These are phyloP conservation scores for Momotus momota DNA, from an alignment of 2,797 vertebrate genomes.

Conservation along the genomic window DNA sequence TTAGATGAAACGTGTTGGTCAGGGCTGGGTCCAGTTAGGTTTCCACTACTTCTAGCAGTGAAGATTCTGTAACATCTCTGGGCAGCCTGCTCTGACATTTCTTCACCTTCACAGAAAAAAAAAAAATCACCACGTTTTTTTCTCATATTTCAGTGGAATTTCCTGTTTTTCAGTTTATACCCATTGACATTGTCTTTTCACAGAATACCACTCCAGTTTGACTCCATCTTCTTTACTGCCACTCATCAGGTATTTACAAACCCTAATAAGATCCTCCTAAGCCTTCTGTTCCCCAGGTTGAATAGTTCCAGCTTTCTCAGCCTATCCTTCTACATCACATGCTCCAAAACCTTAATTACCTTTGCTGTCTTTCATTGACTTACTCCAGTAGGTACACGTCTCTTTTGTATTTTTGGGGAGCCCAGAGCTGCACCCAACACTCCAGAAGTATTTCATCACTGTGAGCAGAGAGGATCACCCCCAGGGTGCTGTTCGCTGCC, in stretches of 20 bases:
- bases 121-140: neutral
- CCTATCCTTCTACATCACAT: neutral
- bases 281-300: neutral
- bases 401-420: neutral
- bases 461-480: neutral
- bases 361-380: neutral
- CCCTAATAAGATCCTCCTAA: neutral
- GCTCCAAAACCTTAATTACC: neutral
- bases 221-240: neutral
- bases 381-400: neutral
- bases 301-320: neutral
- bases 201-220: neutral
- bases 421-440: no score
- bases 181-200: neutral
- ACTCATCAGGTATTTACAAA: neutral
- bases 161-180: neutral
- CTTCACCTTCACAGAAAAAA: neutral
- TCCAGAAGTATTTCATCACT: neutral
- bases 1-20: neutral
- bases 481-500: accelerated
- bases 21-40: neutral
- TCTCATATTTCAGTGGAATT: neutral
- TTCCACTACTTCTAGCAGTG: neutral
- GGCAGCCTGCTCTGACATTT: neutral
- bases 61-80: neutral